phyloP scores from a whole-genome alignment of 2,113 vertebrate genomes.

The Periophthalmus modestus region DNA sequence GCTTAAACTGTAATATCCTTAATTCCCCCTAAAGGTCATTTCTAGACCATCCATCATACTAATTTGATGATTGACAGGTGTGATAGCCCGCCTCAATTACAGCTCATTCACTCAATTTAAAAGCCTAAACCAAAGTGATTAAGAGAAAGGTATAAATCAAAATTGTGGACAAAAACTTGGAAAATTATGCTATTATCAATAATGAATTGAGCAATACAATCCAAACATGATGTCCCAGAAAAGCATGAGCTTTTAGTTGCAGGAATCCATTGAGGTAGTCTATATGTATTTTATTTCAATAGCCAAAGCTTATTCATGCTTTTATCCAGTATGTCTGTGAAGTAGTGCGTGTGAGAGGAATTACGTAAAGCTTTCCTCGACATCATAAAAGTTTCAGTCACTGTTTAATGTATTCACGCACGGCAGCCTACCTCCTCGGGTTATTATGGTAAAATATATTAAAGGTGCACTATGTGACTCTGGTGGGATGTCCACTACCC shows the following conservation, averaged over 20 bases:
- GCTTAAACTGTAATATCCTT: background rate
- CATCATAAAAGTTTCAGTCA: background rate
- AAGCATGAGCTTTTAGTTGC: background rate
- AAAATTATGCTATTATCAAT: background rate
- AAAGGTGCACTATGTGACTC: no score
- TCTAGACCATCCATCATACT: background rate
- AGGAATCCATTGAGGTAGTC: background rate
- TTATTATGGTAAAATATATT: background rate
- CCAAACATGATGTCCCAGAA: background rate
- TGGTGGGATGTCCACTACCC: no score
- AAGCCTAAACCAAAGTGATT: background rate
- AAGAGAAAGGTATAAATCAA: background rate
- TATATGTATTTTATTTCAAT: background rate
- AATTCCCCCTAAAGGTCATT: background rate
- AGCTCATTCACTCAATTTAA: background rate
- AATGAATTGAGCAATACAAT: background rate
- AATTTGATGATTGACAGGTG: slow-evolving; percentile 6
- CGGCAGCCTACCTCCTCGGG: background rate
- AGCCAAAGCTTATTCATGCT: background rate
- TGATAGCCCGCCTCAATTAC: slow-evolving; percentile 1
- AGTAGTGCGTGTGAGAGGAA: background rate
- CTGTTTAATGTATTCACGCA: background rate
- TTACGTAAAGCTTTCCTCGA: background rate
- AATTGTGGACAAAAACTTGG: no score
- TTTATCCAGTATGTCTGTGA: background rate